phyloP scores from a whole-genome alignment of 2,888 invertebrate genomes.

The Andrena praecox region DNA sequence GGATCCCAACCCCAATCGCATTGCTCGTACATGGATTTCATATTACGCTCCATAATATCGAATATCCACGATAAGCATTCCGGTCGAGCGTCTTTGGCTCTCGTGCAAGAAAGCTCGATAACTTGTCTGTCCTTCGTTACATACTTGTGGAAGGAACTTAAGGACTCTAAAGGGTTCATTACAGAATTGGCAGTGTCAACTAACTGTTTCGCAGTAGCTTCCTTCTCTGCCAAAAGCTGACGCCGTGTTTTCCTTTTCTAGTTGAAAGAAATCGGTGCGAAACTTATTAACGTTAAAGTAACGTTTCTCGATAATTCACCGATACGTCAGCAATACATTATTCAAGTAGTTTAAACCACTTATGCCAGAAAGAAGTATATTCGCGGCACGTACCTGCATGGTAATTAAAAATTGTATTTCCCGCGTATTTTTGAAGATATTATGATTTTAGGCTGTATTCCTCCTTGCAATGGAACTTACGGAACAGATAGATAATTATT shows the following conservation, averaged over 20 bases:
- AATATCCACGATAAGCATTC: constrained; percentile 89
- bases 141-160: constrained; percentile 88
- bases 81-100: constrained; percentile 87
- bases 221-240: constrained; percentile 73
- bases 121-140: constrained; percentile 87
- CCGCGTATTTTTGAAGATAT: constrained; percentile 28
- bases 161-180: constrained; percentile 87
- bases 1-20: constrained; percentile 89
- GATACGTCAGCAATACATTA: no score
- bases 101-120: constrained; percentile 87
- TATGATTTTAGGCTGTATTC: constrained; percentile 25
- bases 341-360: no score
- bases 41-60: constrained; percentile 91
- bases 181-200: constrained; percentile 88
- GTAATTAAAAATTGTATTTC: constrained; percentile 39
- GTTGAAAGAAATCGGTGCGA: constrained; percentile 19
- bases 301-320: no score
- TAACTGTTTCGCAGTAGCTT: constrained; percentile 85
- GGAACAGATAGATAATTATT: background rate
- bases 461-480: background rate
- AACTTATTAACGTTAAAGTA: background rate
- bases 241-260: constrained; percentile 81
- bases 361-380: no score
- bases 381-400: constrained; percentile 47
- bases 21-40: constrained; percentile 90